Evolutionary conservation across 2,888 invertebrate genomes (phyloP), one percentile per base, ranked within the genome.

Genomic region (Ectemnius cavifrons): DNA sequence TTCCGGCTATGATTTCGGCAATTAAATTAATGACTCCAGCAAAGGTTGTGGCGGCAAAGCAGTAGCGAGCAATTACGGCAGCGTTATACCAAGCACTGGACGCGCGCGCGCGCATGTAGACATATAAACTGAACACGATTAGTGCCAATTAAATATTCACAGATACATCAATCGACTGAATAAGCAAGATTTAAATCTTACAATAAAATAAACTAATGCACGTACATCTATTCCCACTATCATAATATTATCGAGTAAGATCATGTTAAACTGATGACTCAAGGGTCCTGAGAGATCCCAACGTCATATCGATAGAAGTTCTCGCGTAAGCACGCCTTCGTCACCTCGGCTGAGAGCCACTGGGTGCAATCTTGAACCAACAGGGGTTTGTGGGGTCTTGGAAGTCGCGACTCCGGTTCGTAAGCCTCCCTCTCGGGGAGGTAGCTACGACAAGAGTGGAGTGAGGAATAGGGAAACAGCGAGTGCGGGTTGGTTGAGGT

Each of bases 361-460:
- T 89, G 89, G 80, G 83, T 86, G 87, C 90, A 90, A 90, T 90
- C 89, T 88, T 89, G 89, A 90, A 89, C 87, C 87, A 87, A 88
- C 87, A 88, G 89, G 89, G 87, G 88, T 88, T 89, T 88, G 87
- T 84, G 88, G 86, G 86, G 87, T 88, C 86, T 88, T 82, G 83
- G 83, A 82, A 88, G 85, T 86, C 84, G 86, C 85, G 85, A 83
- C 85, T 86, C 79, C 63, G 81, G 82, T 84, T 87, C 86, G 89
- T 88, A 89, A 86, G 88, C 86, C 87, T 81, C 84, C 84, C 82
- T 80, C 80, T 79, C 78, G 82, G 80, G 52, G 16, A 16, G 79
- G 79, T 78, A 79, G 78, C 78, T 75, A 79, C 79, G 81, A 73
- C 75, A 81, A 75, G 74, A 74, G 75, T 79, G 82, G 83, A 80